These are phyloP conservation scores for Shargacucullia verbasci DNA, from an alignment of 2,888 invertebrate genomes.

Conservation along the genomic window DNA sequence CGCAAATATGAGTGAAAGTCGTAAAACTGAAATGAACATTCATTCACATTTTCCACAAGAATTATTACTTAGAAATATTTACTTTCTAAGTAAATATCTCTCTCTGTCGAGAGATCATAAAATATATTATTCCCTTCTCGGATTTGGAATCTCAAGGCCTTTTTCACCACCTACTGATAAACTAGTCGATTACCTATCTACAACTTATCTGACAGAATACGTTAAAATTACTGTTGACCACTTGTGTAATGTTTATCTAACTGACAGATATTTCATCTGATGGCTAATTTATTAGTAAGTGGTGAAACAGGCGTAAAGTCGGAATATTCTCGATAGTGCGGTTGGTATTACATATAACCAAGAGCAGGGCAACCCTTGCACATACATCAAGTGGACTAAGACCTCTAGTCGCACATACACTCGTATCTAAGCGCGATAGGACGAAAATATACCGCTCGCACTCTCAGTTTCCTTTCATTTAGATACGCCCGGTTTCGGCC, in stretches of 20 bases:
- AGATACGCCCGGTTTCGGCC: conserved; percentile 69
- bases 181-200: no score
- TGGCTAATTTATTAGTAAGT: no score
- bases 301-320: no score
- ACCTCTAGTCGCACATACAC: conserved; percentile 64
- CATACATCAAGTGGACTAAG: conserved; percentile 73
- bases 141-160: conserved; percentile 28
- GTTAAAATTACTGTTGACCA: no score
- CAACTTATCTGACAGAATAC: no score
- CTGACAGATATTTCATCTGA: no score
- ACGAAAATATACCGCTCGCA: conserved; percentile 67
- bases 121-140: conserved; percentile 37
- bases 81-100: conserved; percentile 43
- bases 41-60: conserved; percentile 27
- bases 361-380: conserved; percentile 50
- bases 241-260: no score
- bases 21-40: conserved; percentile 28
- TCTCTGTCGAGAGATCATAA: conserved; percentile 34
- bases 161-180: no score
- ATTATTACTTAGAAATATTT: no score
- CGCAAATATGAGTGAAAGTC: conserved; percentile 5
- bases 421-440: conserved; percentile 70
- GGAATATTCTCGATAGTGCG: conserved; percentile 43
- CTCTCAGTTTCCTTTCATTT: conserved; percentile 72
- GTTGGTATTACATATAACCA: conserved; percentile 28